Percentiles rank a stretch among this genome's conserved stretches.
These are phyloP conservation scores for Alentia gelatinosa DNA, from an alignment of 2,888 invertebrate species.

Conservation along the genomic window DNA sequence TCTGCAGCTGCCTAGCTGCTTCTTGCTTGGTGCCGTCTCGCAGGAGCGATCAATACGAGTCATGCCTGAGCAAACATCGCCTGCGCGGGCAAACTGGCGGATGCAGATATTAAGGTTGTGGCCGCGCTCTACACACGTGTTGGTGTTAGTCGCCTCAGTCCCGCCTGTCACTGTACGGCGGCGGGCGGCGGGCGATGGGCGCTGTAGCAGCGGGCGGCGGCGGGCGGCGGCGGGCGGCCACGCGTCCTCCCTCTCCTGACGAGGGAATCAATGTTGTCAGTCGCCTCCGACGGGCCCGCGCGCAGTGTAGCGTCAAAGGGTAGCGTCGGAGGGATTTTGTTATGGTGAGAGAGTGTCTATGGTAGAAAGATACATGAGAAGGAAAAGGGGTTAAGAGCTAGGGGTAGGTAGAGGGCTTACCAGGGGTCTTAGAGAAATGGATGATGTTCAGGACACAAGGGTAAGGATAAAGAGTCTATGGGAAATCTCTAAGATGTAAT, in stretches of 20 bases:
- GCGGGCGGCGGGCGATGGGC: not conserved
- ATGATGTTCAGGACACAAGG: not conserved
- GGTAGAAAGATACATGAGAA: not conserved
- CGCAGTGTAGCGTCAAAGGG: not conserved
- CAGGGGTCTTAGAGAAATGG: not conserved
- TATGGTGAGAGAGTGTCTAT: not conserved
- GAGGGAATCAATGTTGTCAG: constrained; percentile 45
- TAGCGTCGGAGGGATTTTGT: not conserved
- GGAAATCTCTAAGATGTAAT: not conserved
- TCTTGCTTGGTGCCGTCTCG: constrained; percentile 19
- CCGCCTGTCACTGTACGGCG: not conserved
- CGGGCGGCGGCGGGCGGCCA: not conserved
- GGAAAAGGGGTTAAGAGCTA: not conserved
- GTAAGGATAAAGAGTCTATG: not conserved
- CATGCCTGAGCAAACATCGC: constrained; percentile 44
- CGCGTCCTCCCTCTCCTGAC: constrained; percentile 2
- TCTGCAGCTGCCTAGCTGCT: constrained; percentile 29
- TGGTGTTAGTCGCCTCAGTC: constrained; percentile 21
- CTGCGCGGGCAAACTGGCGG: constrained; percentile 45
- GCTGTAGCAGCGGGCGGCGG: not conserved
- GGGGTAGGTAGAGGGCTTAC: not conserved
- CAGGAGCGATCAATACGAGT: constrained; percentile 25
- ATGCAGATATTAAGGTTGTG: constrained; percentile 45
- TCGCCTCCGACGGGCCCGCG: not conserved
- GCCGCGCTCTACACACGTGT: constrained; percentile 46